phyloP scores from a whole-genome alignment of 2,888 invertebrate genomes.

The Agapostemon virescens region DNA sequence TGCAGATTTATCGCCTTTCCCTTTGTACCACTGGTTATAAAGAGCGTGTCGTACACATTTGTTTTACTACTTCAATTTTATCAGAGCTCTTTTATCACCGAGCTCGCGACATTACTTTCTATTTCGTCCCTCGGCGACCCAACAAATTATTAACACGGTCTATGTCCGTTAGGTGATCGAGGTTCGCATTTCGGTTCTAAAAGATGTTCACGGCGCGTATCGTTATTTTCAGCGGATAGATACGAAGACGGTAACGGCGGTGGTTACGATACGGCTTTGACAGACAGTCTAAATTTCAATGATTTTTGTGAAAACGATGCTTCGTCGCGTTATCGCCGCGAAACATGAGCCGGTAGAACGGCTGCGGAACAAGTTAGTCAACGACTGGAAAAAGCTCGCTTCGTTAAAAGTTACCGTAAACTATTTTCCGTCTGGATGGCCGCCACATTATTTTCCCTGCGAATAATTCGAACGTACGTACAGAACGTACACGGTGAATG shows the following conservation, averaged over 20 bases:
- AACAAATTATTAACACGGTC: not conserved
- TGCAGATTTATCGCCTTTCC: not conserved
- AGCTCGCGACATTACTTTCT: not conserved
- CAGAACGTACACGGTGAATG: slow-evolving; percentile 26
- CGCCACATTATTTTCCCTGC: slow-evolving; percentile 22
- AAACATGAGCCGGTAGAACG: not conserved
- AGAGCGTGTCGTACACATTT: not conserved
- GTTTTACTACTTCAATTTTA: not conserved
- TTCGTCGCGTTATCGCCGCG: not conserved
- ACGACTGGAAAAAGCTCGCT: slow-evolving; percentile 19
- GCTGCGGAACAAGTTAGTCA: not conserved
- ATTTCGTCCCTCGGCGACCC: not conserved
- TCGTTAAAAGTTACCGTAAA: slow-evolving; percentile 52
- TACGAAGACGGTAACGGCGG: slow-evolving; percentile 4
- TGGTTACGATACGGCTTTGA: not conserved
- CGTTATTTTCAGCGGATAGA: not conserved
- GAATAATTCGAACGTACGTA: slow-evolving; percentile 28
- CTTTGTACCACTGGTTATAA: not conserved
- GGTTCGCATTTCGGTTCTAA: not conserved
- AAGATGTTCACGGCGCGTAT: not conserved
- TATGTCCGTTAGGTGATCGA: not conserved
- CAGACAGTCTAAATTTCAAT: not conserved
- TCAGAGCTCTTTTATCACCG: not conserved
- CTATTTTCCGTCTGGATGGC: slow-evolving; percentile 31
- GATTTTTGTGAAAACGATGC: slow-evolving; percentile 1